Evolutionary conservation across 1,140 invertebrate species (phyloP).

Genomic region (Aphaenogaster ashmeadi): DNA sequence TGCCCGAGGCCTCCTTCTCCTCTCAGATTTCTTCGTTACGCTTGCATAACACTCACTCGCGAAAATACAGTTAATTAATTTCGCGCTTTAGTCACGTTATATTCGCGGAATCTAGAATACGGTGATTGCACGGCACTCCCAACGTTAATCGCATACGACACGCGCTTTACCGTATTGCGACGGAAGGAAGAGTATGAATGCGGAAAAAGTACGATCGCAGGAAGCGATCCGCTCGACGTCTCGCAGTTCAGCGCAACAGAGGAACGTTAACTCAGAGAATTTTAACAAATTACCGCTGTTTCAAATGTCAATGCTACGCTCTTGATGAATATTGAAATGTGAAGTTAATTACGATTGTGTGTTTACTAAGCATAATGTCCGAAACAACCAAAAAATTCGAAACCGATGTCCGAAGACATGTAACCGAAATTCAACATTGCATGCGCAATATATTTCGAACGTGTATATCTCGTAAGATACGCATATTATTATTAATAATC

Average conservation of each 20-base stretch:
- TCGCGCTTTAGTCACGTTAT: conserved; percentile 18
- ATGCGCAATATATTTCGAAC: no score
- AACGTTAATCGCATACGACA: conserved; percentile 7
- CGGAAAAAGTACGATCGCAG: conserved; percentile 12
- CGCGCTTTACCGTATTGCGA: conserved; percentile 12
- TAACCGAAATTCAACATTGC: background rate
- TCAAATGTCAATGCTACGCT: background rate
- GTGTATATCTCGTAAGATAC: no score
- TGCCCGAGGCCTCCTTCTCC: background rate
- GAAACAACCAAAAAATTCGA: no score
- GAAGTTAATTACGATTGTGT: background rate
- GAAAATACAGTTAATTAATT: conserved; percentile 26
- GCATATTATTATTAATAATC: no score
- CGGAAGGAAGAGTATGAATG: conserved; percentile 8
- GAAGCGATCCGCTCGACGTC: background rate
- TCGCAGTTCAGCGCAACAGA: background rate
- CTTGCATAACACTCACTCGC: conserved; percentile 7
- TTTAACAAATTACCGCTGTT: background rate
- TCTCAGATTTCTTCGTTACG: background rate
- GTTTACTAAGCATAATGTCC: background rate
- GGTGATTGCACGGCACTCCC: conserved; percentile 10
- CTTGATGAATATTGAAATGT: background rate
- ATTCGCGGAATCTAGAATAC: conserved; percentile 16
- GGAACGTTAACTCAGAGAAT: background rate
- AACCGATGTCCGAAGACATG: background rate